Base-by-base conservation (phyloP, 1,140 invertebrate species). In the Ooceraea biroi region DNA sequence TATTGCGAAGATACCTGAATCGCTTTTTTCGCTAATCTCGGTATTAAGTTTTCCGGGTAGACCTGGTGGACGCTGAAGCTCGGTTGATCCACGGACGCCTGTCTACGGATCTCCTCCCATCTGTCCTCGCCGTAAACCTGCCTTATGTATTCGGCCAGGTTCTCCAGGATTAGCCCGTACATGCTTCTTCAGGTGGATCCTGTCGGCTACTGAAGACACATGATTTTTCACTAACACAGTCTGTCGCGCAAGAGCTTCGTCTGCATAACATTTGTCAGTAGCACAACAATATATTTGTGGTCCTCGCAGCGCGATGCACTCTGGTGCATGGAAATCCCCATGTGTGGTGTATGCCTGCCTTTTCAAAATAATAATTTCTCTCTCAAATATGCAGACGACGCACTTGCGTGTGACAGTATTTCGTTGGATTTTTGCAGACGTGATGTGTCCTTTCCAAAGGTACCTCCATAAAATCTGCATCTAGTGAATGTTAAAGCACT, bases 111-210 rank as follows among this genome's bases (percentile, higher is more conserved):
- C 93, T 97, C 96, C 90, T 97, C 97, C 98, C 98, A 99, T 91
- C 96, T 96, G 46, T 98, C 97, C 91, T 99, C 98, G 0, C 98
- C 98, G 94, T 99, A 99, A 3, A 96, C 96, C 87, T 97, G 96
- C 74, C 97, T 97, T 85, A 99, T 97, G 94, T 97, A 99, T 92
- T 98, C 97, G 82, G 97, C 96, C 93, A 99, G 96, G 90, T 99
- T 98, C 94, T 99, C 98, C 86, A 99, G 93, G 44, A 99, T 96
- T 88, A 99, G 95, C 30, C 99, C 99, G 95, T 99, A 99, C 98
- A 99, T 99, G 58, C 91, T 97, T 94, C 76, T 73, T 89, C 48
- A 72, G 85, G 80, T 58, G 66, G 25, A 46, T 74, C 41, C 83
- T 89, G 76, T 2, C 63, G 11, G 52, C 36, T 83, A 85, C 50